Conservation (phyloP, 2,888 invertebrate genomes). For the Aspidapion aeneum region DNA sequence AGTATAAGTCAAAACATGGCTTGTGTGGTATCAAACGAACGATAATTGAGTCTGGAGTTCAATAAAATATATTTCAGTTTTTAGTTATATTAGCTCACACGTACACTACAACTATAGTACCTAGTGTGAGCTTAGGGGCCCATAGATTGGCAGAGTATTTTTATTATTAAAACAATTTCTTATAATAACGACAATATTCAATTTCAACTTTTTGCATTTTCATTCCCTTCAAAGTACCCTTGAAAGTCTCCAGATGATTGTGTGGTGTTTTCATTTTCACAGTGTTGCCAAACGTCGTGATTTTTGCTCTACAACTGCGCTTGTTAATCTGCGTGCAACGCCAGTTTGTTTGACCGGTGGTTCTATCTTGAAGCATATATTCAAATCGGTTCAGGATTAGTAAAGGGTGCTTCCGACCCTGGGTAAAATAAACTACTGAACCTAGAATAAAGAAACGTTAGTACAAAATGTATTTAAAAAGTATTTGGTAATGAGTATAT, state of each 20-base stretch:
- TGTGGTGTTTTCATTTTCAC: conserved; percentile 5
- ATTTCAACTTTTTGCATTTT: conserved; percentile 11
- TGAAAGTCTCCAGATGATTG: conserved; percentile 1
- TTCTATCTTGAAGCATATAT: conserved; percentile 25
- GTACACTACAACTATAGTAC: too few relatives aligned
- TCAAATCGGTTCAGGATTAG: conserved; percentile 29
- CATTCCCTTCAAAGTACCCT: conserved; percentile 11
- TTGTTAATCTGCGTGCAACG: conserved; percentile 26
- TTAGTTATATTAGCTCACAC: too few relatives aligned
- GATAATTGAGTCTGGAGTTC: too few relatives aligned
- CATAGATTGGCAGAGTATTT: too few relatives aligned
- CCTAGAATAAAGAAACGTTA: too few relatives aligned
- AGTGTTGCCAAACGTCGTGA: conserved; percentile 12
- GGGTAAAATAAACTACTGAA: conserved; percentile 23
- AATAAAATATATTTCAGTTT: too few relatives aligned
- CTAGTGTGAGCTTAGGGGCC: too few relatives aligned
- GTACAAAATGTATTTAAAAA: too few relatives aligned
- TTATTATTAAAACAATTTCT: too few relatives aligned
- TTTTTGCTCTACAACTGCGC: conserved; percentile 22
- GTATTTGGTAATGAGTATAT: too few relatives aligned
- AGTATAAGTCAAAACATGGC: too few relatives aligned
- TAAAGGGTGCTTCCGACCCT: conserved; percentile 28
- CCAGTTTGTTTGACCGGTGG: conserved; percentile 27
- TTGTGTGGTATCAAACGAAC: too few relatives aligned
- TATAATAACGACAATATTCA: conserved; percentile 7